phyloP scores from a whole-genome alignment of 2,113 vertebrate species.

The Nyctereutes procyonoides region DNA sequence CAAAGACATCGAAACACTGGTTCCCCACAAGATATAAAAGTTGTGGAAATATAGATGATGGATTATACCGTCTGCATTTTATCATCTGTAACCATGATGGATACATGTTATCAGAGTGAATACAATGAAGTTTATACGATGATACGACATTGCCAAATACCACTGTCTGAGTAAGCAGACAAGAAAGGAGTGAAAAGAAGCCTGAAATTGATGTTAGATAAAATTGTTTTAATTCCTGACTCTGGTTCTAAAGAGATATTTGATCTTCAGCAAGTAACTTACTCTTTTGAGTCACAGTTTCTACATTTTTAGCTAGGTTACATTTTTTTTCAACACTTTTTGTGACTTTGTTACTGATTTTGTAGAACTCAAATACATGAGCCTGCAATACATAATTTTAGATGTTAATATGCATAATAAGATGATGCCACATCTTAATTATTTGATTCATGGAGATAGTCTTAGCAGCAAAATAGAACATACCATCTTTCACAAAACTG shows the following conservation, averaged over 20 bases:
- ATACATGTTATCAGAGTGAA: background rate
- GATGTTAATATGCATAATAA: background rate
- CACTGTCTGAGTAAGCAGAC: background rate
- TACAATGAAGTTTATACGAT: background rate
- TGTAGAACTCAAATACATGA: background rate
- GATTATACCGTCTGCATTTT: background rate
- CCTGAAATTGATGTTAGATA: background rate
- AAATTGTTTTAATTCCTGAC: background rate
- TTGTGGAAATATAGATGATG: background rate
- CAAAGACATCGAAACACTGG: background rate
- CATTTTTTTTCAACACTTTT: background rate
- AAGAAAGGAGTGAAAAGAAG: background rate
- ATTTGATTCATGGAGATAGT: background rate
- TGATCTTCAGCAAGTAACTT: background rate
- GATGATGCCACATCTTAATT: background rate
- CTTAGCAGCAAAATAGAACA: background rate
- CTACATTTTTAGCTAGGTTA: background rate
- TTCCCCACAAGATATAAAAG: background rate
- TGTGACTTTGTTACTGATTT: background rate
- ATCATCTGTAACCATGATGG: background rate
- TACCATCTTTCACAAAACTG: background rate
- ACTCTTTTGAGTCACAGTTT: background rate
- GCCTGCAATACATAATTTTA: background rate
- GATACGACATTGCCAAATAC: background rate
- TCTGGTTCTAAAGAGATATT: background rate